Conservation (phyloP, 2,888 invertebrate species). For the Hydroisotoma schaefferi region DNA sequence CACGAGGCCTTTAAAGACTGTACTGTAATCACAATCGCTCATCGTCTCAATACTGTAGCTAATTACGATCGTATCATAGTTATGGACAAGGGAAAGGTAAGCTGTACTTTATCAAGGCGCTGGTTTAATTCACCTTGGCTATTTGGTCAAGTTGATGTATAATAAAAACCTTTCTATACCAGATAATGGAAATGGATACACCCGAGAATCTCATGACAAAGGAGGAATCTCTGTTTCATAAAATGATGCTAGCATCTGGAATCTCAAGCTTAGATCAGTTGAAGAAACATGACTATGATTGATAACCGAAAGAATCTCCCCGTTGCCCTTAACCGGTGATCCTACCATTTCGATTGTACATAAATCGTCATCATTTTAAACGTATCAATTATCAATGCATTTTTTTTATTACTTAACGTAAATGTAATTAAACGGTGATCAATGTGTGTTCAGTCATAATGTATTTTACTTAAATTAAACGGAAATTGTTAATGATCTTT, state of each 20-base stretch:
- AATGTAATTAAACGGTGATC: too few relatives aligned
- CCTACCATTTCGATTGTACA: too few relatives aligned
- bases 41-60: conserved; percentile 56
- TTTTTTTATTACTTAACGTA: too few relatives aligned
- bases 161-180: conserved; percentile 16
- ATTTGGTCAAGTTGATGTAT: not conserved
- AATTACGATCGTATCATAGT: conserved; percentile 52
- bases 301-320: not conserved
- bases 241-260: conserved; percentile 53
- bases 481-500: too few relatives aligned
- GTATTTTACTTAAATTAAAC: too few relatives aligned
- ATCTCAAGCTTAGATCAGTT: conserved; percentile 33
- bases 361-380: too few relatives aligned
- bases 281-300: conserved; percentile 1
- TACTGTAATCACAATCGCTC: conserved; percentile 57
- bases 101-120: not conserved
- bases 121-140: not conserved
- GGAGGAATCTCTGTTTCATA: conserved; percentile 54
- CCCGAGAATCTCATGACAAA: conserved; percentile 54
- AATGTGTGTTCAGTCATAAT: too few relatives aligned
- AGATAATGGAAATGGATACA: conserved; percentile 55
- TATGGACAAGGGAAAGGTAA: conserved; percentile 50
- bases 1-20: conserved; percentile 54
- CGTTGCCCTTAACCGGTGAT: too few relatives aligned
- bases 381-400: too few relatives aligned